These are phyloP conservation scores for Periparus ater DNA, from an alignment of 2,797 vertebrate genomes.

Conservation along the genomic window DNA sequence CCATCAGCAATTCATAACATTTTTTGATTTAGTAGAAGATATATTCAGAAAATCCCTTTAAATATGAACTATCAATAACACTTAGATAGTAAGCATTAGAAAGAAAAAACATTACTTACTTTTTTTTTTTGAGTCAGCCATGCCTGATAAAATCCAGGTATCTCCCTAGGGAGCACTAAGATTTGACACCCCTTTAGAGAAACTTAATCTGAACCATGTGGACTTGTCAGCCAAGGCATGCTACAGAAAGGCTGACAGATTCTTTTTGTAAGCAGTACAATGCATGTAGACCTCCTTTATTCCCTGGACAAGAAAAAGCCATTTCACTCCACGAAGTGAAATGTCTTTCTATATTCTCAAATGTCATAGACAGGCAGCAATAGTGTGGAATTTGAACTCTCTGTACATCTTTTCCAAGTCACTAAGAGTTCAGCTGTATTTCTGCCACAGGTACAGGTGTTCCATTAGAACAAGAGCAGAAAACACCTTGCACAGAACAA, in stretches of 20 bases:
- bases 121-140: slow-evolving; percentile 31
- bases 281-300: not conserved
- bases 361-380: not conserved
- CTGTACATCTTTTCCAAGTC: slow-evolving; percentile 19
- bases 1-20: slow-evolving; percentile 29
- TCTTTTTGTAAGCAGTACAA: slow-evolving; percentile 11
- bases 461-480: not conserved
- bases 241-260: not conserved
- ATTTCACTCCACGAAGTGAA: not conserved
- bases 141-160: slow-evolving; percentile 36
- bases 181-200: slow-evolving; percentile 33
- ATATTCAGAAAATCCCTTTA: slow-evolving; percentile 68
- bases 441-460: not conserved
- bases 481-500: not conserved
- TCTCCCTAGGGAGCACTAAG: slow-evolving; percentile 45
- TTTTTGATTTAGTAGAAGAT: slow-evolving; percentile 37
- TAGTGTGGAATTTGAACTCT: slow-evolving; percentile 1
- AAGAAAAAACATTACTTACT: slow-evolving; percentile 52
- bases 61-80: slow-evolving; percentile 45
- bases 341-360: slow-evolving; percentile 6
- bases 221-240: not conserved
- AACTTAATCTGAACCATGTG: slow-evolving; percentile 2
- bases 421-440: not conserved
- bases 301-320: slow-evolving; percentile 9
- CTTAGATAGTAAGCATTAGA: slow-evolving; percentile 20